Conservation (phyloP, 1,140 invertebrate genomes). For the Neoseiulus cucumeris region DNA sequence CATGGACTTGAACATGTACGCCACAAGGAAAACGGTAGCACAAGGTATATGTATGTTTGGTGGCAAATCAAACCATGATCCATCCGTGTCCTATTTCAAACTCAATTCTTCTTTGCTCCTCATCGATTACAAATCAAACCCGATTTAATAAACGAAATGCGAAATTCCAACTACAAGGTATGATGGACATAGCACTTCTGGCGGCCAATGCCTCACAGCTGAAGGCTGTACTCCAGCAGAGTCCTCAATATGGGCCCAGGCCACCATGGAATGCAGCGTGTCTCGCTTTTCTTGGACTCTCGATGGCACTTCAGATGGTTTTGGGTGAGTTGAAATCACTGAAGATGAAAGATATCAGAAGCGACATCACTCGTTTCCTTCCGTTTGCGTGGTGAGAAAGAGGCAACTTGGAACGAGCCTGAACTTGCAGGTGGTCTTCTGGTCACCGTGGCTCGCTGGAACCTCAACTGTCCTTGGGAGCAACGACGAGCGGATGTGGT, state of each 20-base stretch:
- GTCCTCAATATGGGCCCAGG: neutral
- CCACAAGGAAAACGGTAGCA: slow-evolving; percentile 1
- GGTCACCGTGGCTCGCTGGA: slow-evolving; percentile 20
- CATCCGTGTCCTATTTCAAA: no score
- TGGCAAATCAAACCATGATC: no score
- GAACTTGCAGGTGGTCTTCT: slow-evolving; percentile 12
- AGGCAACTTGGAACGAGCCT: neutral
- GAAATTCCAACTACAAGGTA: no score
- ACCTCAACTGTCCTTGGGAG: slow-evolving; percentile 20
- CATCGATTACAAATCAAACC: no score
- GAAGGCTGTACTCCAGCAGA: slow-evolving; percentile 12
- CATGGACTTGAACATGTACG: slow-evolving; percentile 8
- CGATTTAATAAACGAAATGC: no score
- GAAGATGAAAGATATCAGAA: neutral
- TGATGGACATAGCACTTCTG: slow-evolving; percentile 3
- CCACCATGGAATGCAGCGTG: neutral
- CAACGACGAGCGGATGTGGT: slow-evolving; percentile 19
- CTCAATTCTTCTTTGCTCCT: no score
- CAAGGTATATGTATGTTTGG: no score
- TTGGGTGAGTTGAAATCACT: neutral
- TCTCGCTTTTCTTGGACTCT: neutral
- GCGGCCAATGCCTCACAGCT: neutral
- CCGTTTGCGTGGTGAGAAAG: neutral
- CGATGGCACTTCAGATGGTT: neutral
- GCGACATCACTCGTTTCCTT: neutral